A percentile compares a stretch with the other conserved stretches of the same genome.
These are phyloP conservation scores for Nycticorax nycticorax DNA, from an alignment of 2,113 vertebrate genomes.

Conservation along the genomic window DNA sequence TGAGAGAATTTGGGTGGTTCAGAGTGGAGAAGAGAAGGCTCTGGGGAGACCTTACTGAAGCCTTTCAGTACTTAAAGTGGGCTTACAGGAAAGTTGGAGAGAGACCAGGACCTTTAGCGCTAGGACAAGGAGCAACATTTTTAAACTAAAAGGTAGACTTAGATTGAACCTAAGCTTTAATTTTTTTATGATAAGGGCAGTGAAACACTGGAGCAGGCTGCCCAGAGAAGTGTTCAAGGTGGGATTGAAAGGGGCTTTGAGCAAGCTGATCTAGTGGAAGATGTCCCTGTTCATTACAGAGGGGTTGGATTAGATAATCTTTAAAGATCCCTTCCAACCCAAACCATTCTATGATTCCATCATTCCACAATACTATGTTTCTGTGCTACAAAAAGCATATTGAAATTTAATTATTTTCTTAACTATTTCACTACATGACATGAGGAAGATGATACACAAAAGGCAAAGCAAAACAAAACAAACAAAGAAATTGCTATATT, in stretches of 20 bases:
- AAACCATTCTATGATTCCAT: background rate
- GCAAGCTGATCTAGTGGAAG: background rate
- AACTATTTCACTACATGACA: background rate
- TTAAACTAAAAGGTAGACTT: background rate
- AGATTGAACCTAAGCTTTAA: background rate
- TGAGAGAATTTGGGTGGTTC: background rate
- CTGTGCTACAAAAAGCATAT: background rate
- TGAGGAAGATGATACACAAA: background rate
- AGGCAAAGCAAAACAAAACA: background rate
- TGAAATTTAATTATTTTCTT: background rate
- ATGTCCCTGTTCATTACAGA: background rate
- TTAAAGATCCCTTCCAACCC: background rate
- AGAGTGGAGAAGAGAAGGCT: fast-evolving
- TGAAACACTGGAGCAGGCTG: background rate
- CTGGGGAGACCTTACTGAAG: fast-evolving
- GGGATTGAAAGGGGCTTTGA: background rate
- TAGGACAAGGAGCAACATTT: background rate
- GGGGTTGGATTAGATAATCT: background rate
- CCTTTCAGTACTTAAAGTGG: background rate
- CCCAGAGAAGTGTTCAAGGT: background rate
- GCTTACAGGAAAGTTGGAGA: background rate
- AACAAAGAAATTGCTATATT: background rate
- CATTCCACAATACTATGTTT: background rate
- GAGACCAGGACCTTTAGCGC: background rate
- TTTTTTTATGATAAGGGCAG: background rate